Conservation (phyloP, 2,888 invertebrate species). For the Suillia variegata region DNA sequence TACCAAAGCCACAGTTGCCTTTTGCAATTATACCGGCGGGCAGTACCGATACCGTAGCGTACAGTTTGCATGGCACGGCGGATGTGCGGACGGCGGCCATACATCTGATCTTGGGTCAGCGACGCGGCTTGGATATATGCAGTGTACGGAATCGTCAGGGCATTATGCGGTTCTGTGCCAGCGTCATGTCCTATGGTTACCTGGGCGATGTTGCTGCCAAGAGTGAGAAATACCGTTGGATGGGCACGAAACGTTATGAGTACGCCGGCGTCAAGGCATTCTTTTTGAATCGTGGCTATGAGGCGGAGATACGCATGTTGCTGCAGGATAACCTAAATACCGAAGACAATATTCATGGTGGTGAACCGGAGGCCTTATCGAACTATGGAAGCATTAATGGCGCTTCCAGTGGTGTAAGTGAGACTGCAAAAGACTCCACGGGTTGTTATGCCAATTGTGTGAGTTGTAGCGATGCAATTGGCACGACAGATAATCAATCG, state of each 20-base stretch:
- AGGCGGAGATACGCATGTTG: constrained; percentile 67
- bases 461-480: constrained; percentile 35
- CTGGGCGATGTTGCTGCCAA: constrained; percentile 81
- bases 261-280: constrained; percentile 74
- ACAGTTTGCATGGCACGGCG: constrained; percentile 78
- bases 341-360: constrained; percentile 12
- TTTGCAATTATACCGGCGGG: constrained; percentile 71
- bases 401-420: neutral
- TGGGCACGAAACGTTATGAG: constrained; percentile 84
- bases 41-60: constrained; percentile 79
- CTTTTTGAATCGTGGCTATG: constrained; percentile 68
- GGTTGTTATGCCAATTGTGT: constrained; percentile 48
- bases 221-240: constrained; percentile 82
- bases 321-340: constrained; percentile 34
- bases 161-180: constrained; percentile 72
- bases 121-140: constrained; percentile 75
- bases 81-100: constrained; percentile 82
- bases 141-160: constrained; percentile 70
- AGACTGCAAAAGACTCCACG: constrained; percentile 27
- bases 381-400: constrained; percentile 14
- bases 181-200: constrained; percentile 83
- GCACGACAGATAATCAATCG: neutral
- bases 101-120: constrained; percentile 79
- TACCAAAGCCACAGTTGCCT: constrained; percentile 61
- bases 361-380: constrained; percentile 19